Conservation (phyloP, 2,888 invertebrate genomes). For the Pilophorus perplexus region DNA sequence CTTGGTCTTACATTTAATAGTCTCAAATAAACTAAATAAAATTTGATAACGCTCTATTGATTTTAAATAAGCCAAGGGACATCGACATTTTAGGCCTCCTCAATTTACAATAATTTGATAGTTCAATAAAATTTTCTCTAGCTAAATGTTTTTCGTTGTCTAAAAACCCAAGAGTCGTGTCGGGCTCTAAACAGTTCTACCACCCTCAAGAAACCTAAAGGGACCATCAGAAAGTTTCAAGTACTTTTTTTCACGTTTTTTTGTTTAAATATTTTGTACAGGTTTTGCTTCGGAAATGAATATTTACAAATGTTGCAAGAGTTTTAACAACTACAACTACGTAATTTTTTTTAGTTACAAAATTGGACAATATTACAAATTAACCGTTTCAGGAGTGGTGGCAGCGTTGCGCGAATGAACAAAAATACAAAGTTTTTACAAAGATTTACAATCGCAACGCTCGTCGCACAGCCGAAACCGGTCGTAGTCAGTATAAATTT, state of each 20-base stretch:
- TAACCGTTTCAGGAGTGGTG: no score
- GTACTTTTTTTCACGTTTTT: slow-evolving; percentile 19
- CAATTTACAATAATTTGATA: slow-evolving; percentile 21
- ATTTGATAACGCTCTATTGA: slow-evolving; percentile 28
- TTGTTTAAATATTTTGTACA: slow-evolving; percentile 13
- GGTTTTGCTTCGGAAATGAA: slow-evolving; percentile 17
- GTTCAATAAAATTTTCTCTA: slow-evolving; percentile 21
- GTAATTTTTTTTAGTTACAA: slow-evolving; percentile 20
- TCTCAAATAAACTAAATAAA: slow-evolving; percentile 8
- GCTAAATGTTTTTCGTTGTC: slow-evolving; percentile 33
- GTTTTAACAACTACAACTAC: slow-evolving; percentile 14
- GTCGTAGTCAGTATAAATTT: slow-evolving; percentile 29
- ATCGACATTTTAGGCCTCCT: slow-evolving; percentile 28
- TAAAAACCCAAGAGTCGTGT: slow-evolving; percentile 26
- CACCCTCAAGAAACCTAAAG: slow-evolving; percentile 3
- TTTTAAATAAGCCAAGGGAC: slow-evolving; percentile 33
- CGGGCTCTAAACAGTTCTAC: slow-evolving; percentile 14
- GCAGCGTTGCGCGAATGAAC: neutral
- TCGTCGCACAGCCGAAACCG: slow-evolving; percentile 22
- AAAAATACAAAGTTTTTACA: slow-evolving; percentile 9
- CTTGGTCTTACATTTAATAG: slow-evolving; percentile 38
- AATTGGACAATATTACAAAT: slow-evolving; percentile 35
- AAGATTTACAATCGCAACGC: slow-evolving; percentile 3
- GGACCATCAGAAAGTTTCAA: neutral
- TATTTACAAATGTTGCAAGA: slow-evolving; percentile 32